Base-by-base conservation (phyloP, 2,113 vertebrate genomes). In the Neolamprologus cancellatus region DNA sequence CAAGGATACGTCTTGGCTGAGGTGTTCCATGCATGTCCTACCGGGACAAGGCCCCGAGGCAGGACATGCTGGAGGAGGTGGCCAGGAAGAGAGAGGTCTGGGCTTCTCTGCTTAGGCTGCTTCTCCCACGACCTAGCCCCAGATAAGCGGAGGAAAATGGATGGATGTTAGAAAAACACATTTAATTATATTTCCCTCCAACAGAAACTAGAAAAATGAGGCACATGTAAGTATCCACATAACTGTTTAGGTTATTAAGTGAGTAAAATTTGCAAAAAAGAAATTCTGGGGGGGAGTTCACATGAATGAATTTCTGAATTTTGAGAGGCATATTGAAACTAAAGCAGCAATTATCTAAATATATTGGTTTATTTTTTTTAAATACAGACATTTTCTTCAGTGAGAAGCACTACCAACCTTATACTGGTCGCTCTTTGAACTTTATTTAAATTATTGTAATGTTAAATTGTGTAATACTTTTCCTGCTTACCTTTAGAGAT, bases 131-230 rank as follows among this genome's bases (percentile, higher is more conserved):
- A 55, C 23, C 13, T 8, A 4, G 54, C 23, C 13, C 54, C 23
- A 3, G 23, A 55, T 5, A 28, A 0, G 13, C 1, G 3, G 54
- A 55, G 7, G 13, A 55, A 55, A 0, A 55, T 28, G 7, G 0
- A 8, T 55, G 54, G 54, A 55, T 55, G 53, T 55, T 55, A 55
- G 20, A 55, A 55, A 55, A 55, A 55, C 20, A 55, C 3, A 55
- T 25, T 57, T 15, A 23, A 57, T 55, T 55, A 13, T 55, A 55
- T 55, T 3, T 55, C 54, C 23, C 23, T 55, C 23, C 6, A 28
- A 57, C 54, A 57, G 54, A 57, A 57, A 28, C 23, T 28, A 28
- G 23, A 28, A 28, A 57, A 57, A 25, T 28, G 4, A 28, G 0
- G 23, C 23, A 57, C 13, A 57, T 15, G 54, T 28, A 57, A 28